These are phyloP conservation scores for Drosophila tristis DNA, from an alignment of 1,140 invertebrate species.

Conservation along the genomic window DNA sequence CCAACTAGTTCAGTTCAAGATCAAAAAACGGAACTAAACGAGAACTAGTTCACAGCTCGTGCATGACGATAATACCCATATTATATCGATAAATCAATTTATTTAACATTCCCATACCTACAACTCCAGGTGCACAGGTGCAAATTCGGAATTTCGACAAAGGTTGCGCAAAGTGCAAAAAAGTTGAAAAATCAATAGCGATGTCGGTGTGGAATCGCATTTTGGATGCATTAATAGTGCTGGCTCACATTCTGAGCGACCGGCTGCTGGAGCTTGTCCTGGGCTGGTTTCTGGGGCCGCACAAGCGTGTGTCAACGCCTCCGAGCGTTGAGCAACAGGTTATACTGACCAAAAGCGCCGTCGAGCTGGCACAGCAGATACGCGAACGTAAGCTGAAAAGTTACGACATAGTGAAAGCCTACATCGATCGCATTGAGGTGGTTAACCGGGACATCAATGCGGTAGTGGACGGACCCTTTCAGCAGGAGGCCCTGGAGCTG, in stretches of 20 bases:
- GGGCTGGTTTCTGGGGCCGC: slow-evolving; percentile 69
- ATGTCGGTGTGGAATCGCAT: slow-evolving; percentile 56
- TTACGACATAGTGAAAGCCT: slow-evolving; percentile 89
- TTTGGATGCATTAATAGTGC: slow-evolving; percentile 48
- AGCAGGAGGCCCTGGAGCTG: slow-evolving; percentile 90
- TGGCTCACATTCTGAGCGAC: slow-evolving; percentile 70
- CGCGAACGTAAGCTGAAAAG: slow-evolving; percentile 87
- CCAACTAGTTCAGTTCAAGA: too few species aligned
- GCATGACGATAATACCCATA: too few species aligned
- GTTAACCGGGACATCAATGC: slow-evolving; percentile 93
- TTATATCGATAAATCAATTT: too few species aligned
- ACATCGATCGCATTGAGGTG: slow-evolving; percentile 91
- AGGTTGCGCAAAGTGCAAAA: slow-evolving; percentile 31
- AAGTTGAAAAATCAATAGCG: slow-evolving; percentile 9
- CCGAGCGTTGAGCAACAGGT: slow-evolving; percentile 85
- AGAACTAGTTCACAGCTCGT: too few species aligned
- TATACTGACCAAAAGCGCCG: slow-evolving; percentile 87
- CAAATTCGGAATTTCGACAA: too few species aligned
- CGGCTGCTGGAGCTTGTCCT: slow-evolving; percentile 65
- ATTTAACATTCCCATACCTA: too few species aligned
- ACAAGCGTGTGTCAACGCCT: slow-evolving; percentile 84
- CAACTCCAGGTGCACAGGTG: too few species aligned
- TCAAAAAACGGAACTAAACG: too few species aligned
- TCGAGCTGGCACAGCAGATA: slow-evolving; percentile 88
- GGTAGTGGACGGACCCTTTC: slow-evolving; percentile 91